Base-by-base conservation (phyloP, 2,797 vertebrate species). In the Clarias platycephalus region DNA sequence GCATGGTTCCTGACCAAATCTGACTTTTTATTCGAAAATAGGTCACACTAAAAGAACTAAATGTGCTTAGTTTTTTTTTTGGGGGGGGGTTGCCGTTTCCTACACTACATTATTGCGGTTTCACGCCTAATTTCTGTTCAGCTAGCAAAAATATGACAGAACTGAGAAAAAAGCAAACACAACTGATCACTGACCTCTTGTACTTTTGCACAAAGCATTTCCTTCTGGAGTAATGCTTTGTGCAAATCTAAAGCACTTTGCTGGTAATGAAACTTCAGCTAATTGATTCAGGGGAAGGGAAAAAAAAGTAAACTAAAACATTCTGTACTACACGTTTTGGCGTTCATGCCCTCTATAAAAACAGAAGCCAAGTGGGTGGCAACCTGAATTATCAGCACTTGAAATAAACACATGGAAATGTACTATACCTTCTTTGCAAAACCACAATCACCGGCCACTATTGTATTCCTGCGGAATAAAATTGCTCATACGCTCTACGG, bases 361-460 rank as follows among this genome's bases (percentile, higher is more conserved):
- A 57, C 26, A 24, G 10, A 58, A 31, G 16, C 58, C 34, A 63
- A 40, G 34, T 26, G 31, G 58, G 76, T 26, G 76, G 58, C 1
- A 63, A 63, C 58, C 24, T 9, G 15, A 40, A 44, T 1, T 63
- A 15, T 26, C n/a, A 24, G 34, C 24, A 63, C 26, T n/a, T 44
- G 4, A 63, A 63, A 44, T 49, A 63, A 79, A 79, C 37, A 64
- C 24, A 78, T 37, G 24, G 77, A 79, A 63, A 63, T 44, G 1
- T 26, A 64, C 2, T 37, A 60, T 15, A 24, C 31, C 22, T 76
- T 34, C 28, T 77, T 60, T 58, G n/a, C 75, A 37, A 31, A 8
- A 57, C 75, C 55, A 77, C 13, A 20, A 77, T 60, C 75, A 77
- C 75, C 18, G 57, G 55, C 16, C 75, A 15, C 57, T n/a, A 37